A percentile compares a stretch with the other conserved stretches of the same genome.
These are phyloP conservation scores for Drosophila leonis DNA, from an alignment of 2,888 invertebrate genomes.

Conservation along the genomic window DNA sequence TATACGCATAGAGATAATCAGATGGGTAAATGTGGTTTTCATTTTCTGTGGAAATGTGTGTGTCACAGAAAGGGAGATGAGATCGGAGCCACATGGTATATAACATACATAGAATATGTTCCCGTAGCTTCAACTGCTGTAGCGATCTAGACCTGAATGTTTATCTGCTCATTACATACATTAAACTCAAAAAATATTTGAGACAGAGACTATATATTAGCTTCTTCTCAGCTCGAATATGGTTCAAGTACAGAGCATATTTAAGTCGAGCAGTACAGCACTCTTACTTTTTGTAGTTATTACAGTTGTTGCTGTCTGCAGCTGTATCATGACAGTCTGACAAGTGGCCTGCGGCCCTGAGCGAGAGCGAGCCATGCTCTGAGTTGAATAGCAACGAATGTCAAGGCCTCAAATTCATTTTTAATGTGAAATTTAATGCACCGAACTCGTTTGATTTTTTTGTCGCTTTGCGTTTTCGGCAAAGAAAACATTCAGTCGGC, in stretches of 20 bases:
- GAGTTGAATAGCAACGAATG: slow-evolving; percentile 30
- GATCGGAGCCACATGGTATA: too few relatives aligned
- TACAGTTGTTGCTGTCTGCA: slow-evolving; percentile 15
- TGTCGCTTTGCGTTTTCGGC: slow-evolving; percentile 21
- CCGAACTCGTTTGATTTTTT: slow-evolving; percentile 21
- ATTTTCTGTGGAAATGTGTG: not conserved
- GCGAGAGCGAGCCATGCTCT: not conserved
- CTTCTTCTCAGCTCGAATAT: not conserved
- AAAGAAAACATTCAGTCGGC: slow-evolving; percentile 24
- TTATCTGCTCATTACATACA: too few relatives aligned
- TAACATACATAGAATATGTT: too few relatives aligned
- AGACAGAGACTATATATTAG: too few relatives aligned
- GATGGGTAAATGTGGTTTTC: not conserved
- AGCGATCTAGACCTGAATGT: too few relatives aligned
- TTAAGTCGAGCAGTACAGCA: not conserved
- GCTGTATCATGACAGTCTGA: slow-evolving; percentile 36
- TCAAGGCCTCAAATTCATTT: slow-evolving; percentile 55
- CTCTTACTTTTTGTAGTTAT: not conserved
- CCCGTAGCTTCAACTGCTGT: too few relatives aligned
- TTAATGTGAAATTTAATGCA: slow-evolving; percentile 50
- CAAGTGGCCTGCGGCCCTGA: slow-evolving; percentile 30
- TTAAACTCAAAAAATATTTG: too few relatives aligned
- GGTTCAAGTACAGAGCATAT: not conserved
- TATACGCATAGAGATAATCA: not conserved
- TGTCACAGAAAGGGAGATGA: too few relatives aligned